phyloP scores from a whole-genome alignment of 2,797 vertebrate species.

The Zalophus californianus region DNA sequence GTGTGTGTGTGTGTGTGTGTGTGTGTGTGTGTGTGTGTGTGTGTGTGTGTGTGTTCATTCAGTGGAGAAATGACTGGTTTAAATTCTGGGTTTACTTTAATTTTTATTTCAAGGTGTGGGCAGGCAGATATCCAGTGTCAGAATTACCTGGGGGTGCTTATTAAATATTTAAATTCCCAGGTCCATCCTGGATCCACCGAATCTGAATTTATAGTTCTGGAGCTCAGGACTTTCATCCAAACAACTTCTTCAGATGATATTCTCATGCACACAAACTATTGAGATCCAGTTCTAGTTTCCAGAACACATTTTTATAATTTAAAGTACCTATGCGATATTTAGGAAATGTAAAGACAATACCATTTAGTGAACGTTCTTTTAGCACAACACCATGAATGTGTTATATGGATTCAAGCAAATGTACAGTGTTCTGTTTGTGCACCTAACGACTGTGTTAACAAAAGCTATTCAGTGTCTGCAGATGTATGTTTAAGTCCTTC shows the following conservation, averaged over 20 bases:
- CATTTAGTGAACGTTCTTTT: not conserved
- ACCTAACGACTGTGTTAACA: not conserved
- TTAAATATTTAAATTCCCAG: constrained; percentile 5
- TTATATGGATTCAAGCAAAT: not conserved
- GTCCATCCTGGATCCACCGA: not conserved
- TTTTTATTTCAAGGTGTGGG: not conserved
- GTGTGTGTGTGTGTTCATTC: not conserved
- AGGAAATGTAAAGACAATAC: not conserved
- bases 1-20: no score
- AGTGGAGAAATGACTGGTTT: not conserved
- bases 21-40: no score
- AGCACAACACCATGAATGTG: not conserved
- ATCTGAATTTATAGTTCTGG: not conserved
- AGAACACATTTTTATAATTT: constrained; percentile 50
- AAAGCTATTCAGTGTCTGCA: not conserved
- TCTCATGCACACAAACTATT: not conserved
- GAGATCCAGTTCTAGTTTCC: not conserved
- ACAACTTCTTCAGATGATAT: not conserved
- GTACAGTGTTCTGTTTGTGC: not conserved
- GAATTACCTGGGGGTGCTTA: not conserved
- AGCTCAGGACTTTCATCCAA: not conserved
- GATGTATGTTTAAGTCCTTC: not conserved
- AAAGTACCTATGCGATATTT: constrained; percentile 13
- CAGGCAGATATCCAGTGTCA: not conserved
- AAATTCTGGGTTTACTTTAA: not conserved